Base-by-base conservation (phyloP, 2,888 invertebrate species). In the Oscheius sp. region DNA sequence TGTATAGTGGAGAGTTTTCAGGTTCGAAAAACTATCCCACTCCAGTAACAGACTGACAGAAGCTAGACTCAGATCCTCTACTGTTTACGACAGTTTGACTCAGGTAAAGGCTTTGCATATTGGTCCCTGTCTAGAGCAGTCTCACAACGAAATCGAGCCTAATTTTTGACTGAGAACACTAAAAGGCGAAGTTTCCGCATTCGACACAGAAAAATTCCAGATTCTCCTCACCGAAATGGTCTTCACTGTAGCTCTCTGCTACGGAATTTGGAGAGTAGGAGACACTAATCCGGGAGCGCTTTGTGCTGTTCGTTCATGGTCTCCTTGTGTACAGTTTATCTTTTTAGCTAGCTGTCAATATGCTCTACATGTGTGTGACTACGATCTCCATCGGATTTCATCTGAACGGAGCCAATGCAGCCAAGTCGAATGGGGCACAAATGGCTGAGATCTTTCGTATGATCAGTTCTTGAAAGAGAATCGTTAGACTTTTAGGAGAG, bases 311-410 rank as follows among this genome's bases (percentile, higher is more conserved):
- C 66, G 59, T 50, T 70, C 33, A 11, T 2, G 47, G 2, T 42
- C 42, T 42, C 42, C 21, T 21, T 21, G 21, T 21, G 21, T 21
- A 21, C 42, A 42, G 7, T 42, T 42, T 7, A 5, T 42, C 42
- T 42, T 3, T 53, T 76, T 77, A 85, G 83, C 65, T 86, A 32
- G 85, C 84, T 4, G 85, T 86, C 74, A 86, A 86, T 70, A 84
- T 87, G 85, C 78, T 87, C 33, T 87, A 86, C 79, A 85, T 87
- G 85, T 87, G 87, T 76, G 85, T 85, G 10, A 85, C 85, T 1
- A 85, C 87, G 4, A 87, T 88, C n/a, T 82, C 83, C 47, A 88
- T 88, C 65, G 88, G 88, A 4, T 88, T 87, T 58, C 88, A 88
- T 80, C 70, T 88, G 71, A 86, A 86, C 68, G 87, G 88, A 42